Conservation (phyloP, 2,113 vertebrate species). For the Heteronetta atricapilla region DNA sequence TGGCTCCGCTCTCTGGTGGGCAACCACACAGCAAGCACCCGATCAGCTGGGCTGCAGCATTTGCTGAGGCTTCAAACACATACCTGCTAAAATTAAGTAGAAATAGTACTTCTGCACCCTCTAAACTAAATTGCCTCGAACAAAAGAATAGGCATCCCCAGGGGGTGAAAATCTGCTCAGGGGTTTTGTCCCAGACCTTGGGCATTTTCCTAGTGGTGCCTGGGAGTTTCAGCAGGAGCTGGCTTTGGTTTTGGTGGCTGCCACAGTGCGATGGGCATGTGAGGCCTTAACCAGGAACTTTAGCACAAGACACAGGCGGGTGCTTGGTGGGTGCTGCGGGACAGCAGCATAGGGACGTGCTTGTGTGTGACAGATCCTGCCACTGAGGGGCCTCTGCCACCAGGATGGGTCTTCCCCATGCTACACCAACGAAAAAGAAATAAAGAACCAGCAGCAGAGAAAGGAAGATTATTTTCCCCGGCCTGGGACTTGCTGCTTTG, state of each 20-base stretch:
- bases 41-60: background rate
- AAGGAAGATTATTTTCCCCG: background rate
- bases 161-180: too few relatives aligned
- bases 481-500: fast-evolving
- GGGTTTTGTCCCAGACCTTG: background rate
- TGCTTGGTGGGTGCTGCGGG: background rate
- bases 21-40: fast-evolving
- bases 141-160: too few relatives aligned
- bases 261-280: fast-evolving
- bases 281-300: too few relatives aligned
- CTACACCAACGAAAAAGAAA: background rate
- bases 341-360: background rate
- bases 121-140: background rate
- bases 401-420: fast-evolving
- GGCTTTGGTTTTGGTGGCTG: background rate
- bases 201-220: too few relatives aligned
- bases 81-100: too few relatives aligned
- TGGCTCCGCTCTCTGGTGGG: background rate
- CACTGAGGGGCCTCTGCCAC: background rate
- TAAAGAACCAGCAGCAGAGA: background rate
- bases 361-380: background rate
- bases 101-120: background rate
- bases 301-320: too few relatives aligned
- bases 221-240: background rate
- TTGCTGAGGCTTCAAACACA: background rate